These are phyloP conservation scores for Zosterops hypoxanthus DNA, from an alignment of 2,113 vertebrate genomes.

Conservation along the genomic window DNA sequence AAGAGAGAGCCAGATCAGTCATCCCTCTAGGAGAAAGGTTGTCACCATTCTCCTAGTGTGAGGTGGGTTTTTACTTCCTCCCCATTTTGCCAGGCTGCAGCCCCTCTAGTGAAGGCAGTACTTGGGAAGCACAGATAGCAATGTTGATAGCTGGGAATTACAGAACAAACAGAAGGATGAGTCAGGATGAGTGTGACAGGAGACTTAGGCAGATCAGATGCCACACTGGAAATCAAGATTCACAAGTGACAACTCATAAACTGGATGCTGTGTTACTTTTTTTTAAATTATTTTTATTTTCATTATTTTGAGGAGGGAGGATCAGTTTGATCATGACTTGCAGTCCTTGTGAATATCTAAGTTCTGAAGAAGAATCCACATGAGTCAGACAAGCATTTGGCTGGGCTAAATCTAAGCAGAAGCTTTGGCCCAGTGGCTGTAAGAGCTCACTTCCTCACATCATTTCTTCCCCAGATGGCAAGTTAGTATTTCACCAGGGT, in stretches of 20 bases:
- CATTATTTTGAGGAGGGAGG: fast-evolving
- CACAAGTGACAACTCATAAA: neutral
- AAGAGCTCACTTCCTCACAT: neutral
- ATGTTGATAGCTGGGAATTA: neutral
- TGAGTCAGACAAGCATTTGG: neutral
- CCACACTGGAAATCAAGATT: neutral
- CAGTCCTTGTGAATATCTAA: neutral
- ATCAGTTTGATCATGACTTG: neutral
- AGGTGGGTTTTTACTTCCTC: neutral
- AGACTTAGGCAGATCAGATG: neutral
- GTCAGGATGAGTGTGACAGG: neutral
- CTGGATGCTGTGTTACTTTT: neutral
- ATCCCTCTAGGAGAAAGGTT: neutral
- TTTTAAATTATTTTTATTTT: neutral
- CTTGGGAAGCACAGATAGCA: fast-evolving
- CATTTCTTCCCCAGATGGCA: neutral
- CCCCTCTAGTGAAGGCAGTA: neutral
- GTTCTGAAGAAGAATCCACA: neutral
- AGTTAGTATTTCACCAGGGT: neutral
- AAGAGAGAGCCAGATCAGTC: neutral
- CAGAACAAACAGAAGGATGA: neutral
- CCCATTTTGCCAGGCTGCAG: neutral
- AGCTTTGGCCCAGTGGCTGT: neutral
- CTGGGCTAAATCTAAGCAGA: neutral
- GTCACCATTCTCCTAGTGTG: neutral